Conservation (phyloP, 2,797 vertebrate genomes). For the Tapirus indicus region DNA sequence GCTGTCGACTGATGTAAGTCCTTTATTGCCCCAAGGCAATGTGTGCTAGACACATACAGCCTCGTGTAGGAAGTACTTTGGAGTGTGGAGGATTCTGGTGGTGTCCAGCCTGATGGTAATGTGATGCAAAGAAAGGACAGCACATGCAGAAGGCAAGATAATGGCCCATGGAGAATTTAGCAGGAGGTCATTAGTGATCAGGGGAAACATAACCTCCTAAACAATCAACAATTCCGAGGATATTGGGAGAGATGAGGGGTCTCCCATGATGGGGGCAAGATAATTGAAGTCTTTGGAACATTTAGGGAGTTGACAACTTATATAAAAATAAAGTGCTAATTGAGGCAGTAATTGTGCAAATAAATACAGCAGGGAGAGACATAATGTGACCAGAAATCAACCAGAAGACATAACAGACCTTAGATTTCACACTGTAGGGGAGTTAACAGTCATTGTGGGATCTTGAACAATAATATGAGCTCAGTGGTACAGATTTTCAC, state of each 20-base stretch:
- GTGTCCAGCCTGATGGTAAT: neutral
- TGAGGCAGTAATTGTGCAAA: neutral
- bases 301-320: neutral
- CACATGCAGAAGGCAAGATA: neutral
- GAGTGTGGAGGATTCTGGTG: neutral
- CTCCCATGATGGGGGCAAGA: neutral
- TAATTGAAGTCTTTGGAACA: neutral
- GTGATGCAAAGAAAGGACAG: neutral
- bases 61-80: neutral
- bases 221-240: neutral
- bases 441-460: neutral
- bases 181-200: neutral
- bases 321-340: neutral
- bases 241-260: neutral
- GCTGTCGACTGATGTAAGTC: neutral
- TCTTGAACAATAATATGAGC: neutral
- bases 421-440: neutral
- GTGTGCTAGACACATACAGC: neutral
- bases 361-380: neutral
- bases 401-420: neutral
- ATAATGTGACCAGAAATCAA: neutral
- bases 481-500: neutral
- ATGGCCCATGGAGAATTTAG: neutral
- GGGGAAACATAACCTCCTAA: neutral
- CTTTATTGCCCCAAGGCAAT: neutral